phyloP scores from a whole-genome alignment of 2,797 vertebrate genomes.

The Gambelia wislizenii region DNA sequence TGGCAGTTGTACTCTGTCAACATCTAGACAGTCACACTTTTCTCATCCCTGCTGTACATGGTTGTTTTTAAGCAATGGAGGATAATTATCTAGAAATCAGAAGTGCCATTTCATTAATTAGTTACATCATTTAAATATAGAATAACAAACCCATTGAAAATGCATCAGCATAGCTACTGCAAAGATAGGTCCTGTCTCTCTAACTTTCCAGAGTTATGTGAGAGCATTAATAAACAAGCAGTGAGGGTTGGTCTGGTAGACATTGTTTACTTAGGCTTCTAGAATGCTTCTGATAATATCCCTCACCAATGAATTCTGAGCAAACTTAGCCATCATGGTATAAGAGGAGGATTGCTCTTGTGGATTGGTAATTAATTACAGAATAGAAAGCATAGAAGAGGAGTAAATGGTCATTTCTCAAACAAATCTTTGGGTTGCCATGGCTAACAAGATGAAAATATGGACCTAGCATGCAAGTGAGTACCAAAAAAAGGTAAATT shows the following conservation, averaged over 20 bases:
- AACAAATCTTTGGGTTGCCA: too few relatives aligned
- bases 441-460: too few relatives aligned
- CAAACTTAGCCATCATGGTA: neutral
- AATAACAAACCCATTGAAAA: neutral
- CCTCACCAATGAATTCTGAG: neutral
- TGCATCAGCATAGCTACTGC: neutral
- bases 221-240: neutral
- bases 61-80: neutral
- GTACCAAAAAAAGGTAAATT: too few relatives aligned
- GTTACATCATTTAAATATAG: neutral
- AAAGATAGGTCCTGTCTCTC: neutral
- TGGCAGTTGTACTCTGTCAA: neutral
- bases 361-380: neutral
- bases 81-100: neutral
- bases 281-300: neutral
- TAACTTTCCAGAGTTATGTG: neutral
- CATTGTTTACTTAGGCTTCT: neutral
- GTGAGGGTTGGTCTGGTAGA: neutral
- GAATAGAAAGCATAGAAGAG: neutral
- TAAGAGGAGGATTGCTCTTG: neutral
- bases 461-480: too few relatives aligned
- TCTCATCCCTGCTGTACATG: neutral
- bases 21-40: neutral
- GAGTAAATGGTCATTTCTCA: neutral
- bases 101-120: neutral